Percentiles rank a stretch among this genome's conserved stretches.
Evolutionary conservation across 92 coral and sea anemone genomes (phyloP).

Genomic region (Umimayanthus kanabou): DNA sequence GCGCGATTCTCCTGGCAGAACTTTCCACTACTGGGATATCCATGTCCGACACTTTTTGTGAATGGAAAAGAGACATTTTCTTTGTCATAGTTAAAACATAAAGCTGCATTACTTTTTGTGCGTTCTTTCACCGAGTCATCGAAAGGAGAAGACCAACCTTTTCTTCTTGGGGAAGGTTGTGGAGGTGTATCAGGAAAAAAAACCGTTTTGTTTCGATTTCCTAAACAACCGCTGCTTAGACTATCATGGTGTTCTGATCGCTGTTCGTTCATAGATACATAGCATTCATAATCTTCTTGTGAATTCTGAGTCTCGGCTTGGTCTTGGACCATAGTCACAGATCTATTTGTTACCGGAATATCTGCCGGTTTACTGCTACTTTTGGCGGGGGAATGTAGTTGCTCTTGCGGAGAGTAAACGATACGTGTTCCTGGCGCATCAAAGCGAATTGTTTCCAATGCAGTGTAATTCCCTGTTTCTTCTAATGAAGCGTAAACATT

Average conservation of each 20-base stretch:
- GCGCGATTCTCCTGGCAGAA: not conserved
- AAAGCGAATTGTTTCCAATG: not conserved
- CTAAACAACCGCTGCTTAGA: not conserved
- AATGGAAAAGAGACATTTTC: not conserved
- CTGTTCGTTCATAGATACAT: constrained; percentile 3
- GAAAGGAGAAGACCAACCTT: not conserved
- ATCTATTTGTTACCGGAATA: not conserved
- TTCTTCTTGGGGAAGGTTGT: not conserved
- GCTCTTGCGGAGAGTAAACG: not conserved
- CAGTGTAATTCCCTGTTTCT: not conserved
- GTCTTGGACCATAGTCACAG: not conserved
- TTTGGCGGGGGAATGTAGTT: not conserved
- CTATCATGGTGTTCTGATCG: not conserved
- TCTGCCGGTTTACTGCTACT: not conserved
- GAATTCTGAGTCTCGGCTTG: not conserved
- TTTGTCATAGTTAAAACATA: not conserved
- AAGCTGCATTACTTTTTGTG: not conserved
- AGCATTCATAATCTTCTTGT: not conserved
- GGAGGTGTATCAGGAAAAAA: not conserved
- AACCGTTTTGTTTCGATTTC: not conserved
- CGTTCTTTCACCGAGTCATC: not conserved
- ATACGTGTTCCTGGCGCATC: not conserved
- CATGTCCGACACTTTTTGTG: not conserved
- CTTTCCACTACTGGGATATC: not conserved
- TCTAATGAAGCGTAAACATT: constrained; percentile 9